Base-by-base conservation (phyloP, 2,797 vertebrate genomes). In the Liparis tanakae region DNA sequence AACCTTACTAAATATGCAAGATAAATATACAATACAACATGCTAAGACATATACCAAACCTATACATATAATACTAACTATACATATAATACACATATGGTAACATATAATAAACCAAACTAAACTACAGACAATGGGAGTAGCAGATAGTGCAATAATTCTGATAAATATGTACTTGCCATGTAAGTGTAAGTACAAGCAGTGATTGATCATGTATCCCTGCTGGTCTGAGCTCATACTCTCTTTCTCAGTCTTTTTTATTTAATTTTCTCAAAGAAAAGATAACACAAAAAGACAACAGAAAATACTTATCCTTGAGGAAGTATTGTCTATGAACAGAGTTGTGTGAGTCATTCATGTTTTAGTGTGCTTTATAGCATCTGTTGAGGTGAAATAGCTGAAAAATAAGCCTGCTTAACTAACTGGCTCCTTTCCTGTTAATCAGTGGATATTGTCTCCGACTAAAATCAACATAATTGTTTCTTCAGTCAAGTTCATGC, bases 381-480 rank as follows among this genome's bases (percentile, higher is more conserved):
- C 7, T 44, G 5, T 54, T 6, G 6, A 53, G 20, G 30, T 18
- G 37, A 34, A 41, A 30, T 4, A 48, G 43, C 60, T 67, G 22
- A 34, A 46, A 46, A 64, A 51, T 18, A 59, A 59, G 34, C 12
- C 20, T 17, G 4, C 6, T 60, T 20, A 7, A 55, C 12, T 3
- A 22, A 12, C 17, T 9, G 15, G n/a, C 22, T 55, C 2, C 4
- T 25, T 36, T 65, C 59, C 9, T 66, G n/a, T 61, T 67, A 10
- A 59, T 56, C 20, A 46, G 18, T 53, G 2, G 12, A 0, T 13
- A 41, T 30, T 69, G 3, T 55, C 3, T 17, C n/a, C 37, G 14
- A n/a, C 10, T 46, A 18, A 66, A 69, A 36, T 65, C 1, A n/a
- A 70, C 36, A 58, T 20, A 74, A 68, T 41, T 20, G 34, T 67